These are phyloP conservation scores for Tachuris rubrigastra DNA, from an alignment of 2,113 vertebrate genomes.

Conservation along the genomic window DNA sequence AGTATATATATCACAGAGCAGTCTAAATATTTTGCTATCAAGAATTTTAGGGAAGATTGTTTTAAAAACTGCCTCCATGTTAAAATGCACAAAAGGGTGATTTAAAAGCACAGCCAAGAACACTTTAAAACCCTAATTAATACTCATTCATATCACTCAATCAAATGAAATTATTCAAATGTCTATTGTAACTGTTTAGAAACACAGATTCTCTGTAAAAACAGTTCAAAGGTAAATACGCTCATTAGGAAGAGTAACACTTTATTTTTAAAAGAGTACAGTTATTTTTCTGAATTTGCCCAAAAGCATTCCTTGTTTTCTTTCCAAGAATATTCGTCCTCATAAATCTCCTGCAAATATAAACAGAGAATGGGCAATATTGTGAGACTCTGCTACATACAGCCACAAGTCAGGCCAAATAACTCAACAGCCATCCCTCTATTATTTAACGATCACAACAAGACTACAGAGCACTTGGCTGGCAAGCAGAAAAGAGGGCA, in stretches of 20 bases:
- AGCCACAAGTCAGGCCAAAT: not conserved
- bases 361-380: not conserved
- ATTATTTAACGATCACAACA: not conserved
- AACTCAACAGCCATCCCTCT: not conserved
- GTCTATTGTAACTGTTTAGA: not conserved
- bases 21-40: not conserved
- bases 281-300: not conserved
- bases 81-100: not conserved
- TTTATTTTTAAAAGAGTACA: not conserved
- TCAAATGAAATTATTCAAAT: not conserved
- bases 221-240: not conserved
- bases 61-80: not conserved
- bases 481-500: not conserved
- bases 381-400: not conserved
- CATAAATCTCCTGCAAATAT: conserved; percentile 12
- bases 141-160: not conserved
- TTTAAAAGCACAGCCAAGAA: not conserved
- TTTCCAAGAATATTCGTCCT: conserved; percentile 3
- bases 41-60: not conserved
- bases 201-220: not conserved
- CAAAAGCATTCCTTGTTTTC: conserved; percentile 33
- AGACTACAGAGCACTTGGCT: not conserved
- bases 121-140: not conserved
- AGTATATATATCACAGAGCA: not conserved
- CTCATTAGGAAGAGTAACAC: not conserved